phyloP scores from a whole-genome alignment of 2,113 vertebrate species.

The Ammospiza caudacuta region DNA sequence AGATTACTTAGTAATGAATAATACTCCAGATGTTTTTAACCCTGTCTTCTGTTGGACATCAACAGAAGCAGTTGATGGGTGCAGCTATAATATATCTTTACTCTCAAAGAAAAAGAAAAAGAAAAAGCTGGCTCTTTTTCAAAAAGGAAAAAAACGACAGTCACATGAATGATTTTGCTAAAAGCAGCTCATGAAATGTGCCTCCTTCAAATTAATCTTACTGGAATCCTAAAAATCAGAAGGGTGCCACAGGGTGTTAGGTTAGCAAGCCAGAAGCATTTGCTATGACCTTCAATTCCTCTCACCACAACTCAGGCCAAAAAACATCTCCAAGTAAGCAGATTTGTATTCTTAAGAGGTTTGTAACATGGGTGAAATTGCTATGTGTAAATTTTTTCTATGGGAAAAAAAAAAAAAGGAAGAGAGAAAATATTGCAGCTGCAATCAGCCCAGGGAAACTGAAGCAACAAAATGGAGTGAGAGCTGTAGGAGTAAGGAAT shows the following conservation, averaged over 20 bases:
- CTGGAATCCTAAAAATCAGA: conserved; percentile 13
- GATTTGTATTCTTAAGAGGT: conserved; percentile 25
- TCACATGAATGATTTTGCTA: neutral
- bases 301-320: conserved; percentile 1
- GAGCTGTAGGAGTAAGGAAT: neutral
- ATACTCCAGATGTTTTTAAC: conserved; percentile 54
- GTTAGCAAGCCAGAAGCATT: conserved; percentile 40
- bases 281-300: conserved; percentile 1
- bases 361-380: conserved; percentile 19
- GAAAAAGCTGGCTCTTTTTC: neutral
- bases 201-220: conserved; percentile 19
- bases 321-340: neutral
- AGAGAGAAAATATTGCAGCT: neutral
- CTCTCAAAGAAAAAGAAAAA: neutral
- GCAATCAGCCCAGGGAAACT: neutral
- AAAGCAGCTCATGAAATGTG: neutral
- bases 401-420: neutral
- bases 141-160: neutral
- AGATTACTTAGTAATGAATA: conserved; percentile 56
- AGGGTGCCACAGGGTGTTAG: conserved; percentile 11
- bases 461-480: neutral
- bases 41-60: neutral
- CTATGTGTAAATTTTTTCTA: neutral
- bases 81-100: conserved; percentile 6
- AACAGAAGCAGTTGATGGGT: neutral